Conservation (phyloP, 2,113 vertebrate species). For the Probosciger aterrimus region DNA sequence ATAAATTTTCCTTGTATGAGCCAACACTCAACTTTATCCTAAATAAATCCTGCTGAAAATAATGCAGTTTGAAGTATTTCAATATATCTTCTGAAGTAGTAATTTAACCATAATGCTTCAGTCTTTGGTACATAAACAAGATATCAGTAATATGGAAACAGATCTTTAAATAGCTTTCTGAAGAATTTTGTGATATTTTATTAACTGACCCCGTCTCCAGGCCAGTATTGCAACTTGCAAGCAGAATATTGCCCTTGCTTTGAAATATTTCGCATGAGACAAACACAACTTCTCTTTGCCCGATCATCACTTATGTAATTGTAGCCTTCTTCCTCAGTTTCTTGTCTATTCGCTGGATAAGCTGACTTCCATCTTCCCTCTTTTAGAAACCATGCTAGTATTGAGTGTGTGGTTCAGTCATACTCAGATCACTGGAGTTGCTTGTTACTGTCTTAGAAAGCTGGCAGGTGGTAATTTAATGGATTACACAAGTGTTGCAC, state of each 20-base stretch:
- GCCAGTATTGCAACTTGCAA: background rate
- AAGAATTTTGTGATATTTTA: background rate
- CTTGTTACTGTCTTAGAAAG: background rate
- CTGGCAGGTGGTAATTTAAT: background rate
- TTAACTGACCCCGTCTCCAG: background rate
- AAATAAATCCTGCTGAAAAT: constrained; percentile 24
- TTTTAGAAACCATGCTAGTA: background rate
- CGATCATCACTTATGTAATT: background rate
- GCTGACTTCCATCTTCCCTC: background rate
- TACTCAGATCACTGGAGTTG: background rate
- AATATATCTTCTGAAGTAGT: background rate
- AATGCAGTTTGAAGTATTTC: background rate
- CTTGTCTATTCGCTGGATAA: background rate
- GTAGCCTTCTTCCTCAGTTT: background rate
- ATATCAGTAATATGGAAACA: background rate
- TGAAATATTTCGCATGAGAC: background rate
- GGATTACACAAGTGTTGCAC: background rate
- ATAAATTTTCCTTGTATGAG: background rate
- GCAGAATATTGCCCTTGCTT: background rate
- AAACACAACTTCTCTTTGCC: background rate
- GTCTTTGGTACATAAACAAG: background rate
- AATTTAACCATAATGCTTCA: background rate
- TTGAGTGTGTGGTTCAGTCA: background rate
- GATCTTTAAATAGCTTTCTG: background rate
- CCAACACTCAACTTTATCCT: background rate